Percentiles rank a stretch among this genome's conserved stretches.
Conservation (phyloP, 2,797 vertebrate species). For the Caiman crocodilus region DNA sequence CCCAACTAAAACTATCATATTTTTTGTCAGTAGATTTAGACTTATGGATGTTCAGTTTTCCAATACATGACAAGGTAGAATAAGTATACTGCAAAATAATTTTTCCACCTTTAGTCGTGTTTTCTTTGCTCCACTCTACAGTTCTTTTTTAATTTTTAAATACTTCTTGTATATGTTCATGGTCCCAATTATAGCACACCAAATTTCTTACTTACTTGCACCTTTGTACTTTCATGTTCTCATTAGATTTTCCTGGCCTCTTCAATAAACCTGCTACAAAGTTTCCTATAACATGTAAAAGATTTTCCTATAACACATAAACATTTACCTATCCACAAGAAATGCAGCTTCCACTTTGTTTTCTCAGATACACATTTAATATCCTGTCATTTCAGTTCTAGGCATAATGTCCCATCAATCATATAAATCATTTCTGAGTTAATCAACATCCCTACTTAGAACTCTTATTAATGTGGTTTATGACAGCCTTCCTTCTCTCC, state of each 20-base stretch:
- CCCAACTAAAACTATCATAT: not conserved
- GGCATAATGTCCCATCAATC: slow-evolving; percentile 75
- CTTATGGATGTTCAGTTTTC: not conserved
- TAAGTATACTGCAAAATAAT: accelerated
- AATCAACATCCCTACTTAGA: slow-evolving; percentile 60
- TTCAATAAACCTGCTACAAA: slow-evolving; percentile 12
- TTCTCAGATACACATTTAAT: slow-evolving; percentile 67
- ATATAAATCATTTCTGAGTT: slow-evolving; percentile 68
- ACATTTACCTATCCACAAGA: slow-evolving; percentile 56
- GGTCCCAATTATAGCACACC: not conserved
- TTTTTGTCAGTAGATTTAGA: not conserved
- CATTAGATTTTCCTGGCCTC: not conserved
- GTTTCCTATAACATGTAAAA: slow-evolving; percentile 30
- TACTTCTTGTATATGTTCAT: not conserved
- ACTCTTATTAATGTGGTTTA: slow-evolving; percentile 57
- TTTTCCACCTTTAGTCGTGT: not conserved
- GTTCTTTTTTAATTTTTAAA: not conserved
- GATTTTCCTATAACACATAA: slow-evolving; percentile 19
- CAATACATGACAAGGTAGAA: not conserved
- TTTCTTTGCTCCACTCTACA: not conserved
- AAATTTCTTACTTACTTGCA: not conserved
- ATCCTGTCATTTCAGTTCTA: slow-evolving; percentile 68
- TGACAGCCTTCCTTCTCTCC: slow-evolving; percentile 47
- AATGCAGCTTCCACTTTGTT: slow-evolving; percentile 69
- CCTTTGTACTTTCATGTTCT: slow-evolving; percentile 7